These are phyloP conservation scores for Anseranas semipalmata DNA, from an alignment of 2,113 vertebrate species.

Conservation along the genomic window DNA sequence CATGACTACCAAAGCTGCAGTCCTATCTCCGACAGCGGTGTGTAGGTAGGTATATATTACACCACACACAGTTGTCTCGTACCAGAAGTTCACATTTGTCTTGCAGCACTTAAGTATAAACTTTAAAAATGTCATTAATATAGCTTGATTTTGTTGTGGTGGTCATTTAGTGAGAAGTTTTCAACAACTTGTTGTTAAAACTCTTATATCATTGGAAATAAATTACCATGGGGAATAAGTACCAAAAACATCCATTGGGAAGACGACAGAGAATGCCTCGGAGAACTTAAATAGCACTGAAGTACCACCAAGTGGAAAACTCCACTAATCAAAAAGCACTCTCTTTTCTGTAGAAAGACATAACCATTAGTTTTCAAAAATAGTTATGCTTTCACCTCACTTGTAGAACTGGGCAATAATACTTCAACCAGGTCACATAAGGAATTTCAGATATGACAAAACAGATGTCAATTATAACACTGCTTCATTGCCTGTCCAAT, in stretches of 20 bases:
- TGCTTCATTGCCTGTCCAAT: background rate
- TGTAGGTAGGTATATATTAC: background rate
- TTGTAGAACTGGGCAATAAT: background rate
- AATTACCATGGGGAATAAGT: background rate
- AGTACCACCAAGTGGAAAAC: background rate
- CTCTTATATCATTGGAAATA: background rate
- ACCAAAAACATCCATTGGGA: background rate
- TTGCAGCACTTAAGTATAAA: background rate
- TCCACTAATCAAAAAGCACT: background rate
- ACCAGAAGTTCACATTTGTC: background rate
- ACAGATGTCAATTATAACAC: background rate
- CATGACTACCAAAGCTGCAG: background rate
- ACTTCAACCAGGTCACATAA: slow-evolving; percentile 44
- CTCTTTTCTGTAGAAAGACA: background rate
- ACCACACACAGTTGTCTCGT: background rate
- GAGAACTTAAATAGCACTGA: background rate
- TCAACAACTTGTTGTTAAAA: background rate
- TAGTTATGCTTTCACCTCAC: background rate
- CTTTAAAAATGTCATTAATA: background rate
- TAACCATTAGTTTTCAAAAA: background rate
- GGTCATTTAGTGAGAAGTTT: background rate
- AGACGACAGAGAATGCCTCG: background rate
- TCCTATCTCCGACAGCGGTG: background rate
- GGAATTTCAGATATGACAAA: background rate
- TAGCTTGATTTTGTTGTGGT: background rate